Evolutionary conservation across 2,888 invertebrate genomes (phyloP).

Genomic region (Amorpha juglandis): DNA sequence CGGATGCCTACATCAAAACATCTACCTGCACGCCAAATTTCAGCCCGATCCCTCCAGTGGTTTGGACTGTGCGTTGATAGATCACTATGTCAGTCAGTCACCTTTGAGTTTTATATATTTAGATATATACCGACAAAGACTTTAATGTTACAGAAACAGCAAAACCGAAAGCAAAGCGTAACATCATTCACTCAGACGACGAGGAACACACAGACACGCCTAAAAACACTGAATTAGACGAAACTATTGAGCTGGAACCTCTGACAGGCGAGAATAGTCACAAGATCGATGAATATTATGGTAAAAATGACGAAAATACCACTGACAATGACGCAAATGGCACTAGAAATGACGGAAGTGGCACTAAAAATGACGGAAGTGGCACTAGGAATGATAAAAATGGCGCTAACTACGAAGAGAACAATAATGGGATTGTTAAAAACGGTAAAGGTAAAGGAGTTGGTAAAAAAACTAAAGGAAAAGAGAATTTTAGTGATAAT

Average conservation of each 20-base stretch:
- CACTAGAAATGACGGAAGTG: neutral
- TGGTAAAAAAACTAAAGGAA: conserved; percentile 55
- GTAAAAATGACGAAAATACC: conserved; percentile 34
- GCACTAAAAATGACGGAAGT: conserved; percentile 5
- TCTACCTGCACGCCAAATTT: no score
- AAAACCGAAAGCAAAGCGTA: conserved; percentile 52
- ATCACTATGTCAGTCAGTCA: no score
- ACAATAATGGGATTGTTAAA: conserved; percentile 11
- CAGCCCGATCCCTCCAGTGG: no score
- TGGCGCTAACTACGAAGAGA: neutral
- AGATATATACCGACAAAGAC: neutral
- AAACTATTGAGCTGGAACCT: conserved; percentile 59
- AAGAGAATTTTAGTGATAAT: conserved; percentile 50
- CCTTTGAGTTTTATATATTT: no score
- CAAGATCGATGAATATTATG: conserved; percentile 72
- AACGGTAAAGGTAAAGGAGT: conserved; percentile 56
- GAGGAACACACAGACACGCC: conserved; percentile 42
- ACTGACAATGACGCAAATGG: conserved; percentile 1
- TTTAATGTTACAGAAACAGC: conserved; percentile 47
- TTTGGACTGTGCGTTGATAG: no score
- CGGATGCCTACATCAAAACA: no score
- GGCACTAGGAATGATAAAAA: neutral
- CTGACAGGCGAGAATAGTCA: conserved; percentile 68
- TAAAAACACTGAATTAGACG: conserved; percentile 62
- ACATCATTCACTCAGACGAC: conserved; percentile 60